Conservation (phyloP, 2,888 invertebrate species). For the Orthosia gothica region DNA sequence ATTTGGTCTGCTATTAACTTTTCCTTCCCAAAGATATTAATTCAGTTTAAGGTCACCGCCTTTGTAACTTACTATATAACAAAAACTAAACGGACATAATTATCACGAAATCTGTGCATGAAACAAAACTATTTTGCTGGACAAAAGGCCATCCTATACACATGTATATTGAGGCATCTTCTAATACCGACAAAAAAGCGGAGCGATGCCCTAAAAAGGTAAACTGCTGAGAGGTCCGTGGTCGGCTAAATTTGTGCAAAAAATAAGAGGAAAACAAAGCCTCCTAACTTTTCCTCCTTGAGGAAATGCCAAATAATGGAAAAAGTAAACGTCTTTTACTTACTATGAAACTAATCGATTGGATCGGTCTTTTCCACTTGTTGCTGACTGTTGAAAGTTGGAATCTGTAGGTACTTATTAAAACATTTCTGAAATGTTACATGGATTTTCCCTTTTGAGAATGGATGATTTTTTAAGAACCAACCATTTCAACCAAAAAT, state of each 20-base stretch:
- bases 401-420: not conserved
- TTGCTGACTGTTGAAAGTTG: not conserved
- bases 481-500: not conserved
- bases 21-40: not conserved
- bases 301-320: slow-evolving; percentile 24
- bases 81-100: not conserved
- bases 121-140: not conserved
- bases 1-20: not conserved
- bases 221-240: slow-evolving; percentile 12
- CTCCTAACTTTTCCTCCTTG: not conserved
- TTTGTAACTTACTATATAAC: not conserved
- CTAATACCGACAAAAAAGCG: slow-evolving; percentile 28
- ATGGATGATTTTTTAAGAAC: not conserved
- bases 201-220: slow-evolving; percentile 13
- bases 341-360: slow-evolving; percentile 15
- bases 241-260: slow-evolving; percentile 47
- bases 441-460: not conserved
- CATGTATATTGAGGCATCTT: slow-evolving; percentile 10
- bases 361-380: slow-evolving; percentile 9
- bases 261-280: slow-evolving; percentile 29
- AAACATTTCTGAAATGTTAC: not conserved
- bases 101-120: not conserved
- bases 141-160: not conserved
- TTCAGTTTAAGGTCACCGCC: not conserved
- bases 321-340: slow-evolving; percentile 36